phyloP scores from a whole-genome alignment of 2,888 invertebrate genomes.

The Tiliacea aurago region DNA sequence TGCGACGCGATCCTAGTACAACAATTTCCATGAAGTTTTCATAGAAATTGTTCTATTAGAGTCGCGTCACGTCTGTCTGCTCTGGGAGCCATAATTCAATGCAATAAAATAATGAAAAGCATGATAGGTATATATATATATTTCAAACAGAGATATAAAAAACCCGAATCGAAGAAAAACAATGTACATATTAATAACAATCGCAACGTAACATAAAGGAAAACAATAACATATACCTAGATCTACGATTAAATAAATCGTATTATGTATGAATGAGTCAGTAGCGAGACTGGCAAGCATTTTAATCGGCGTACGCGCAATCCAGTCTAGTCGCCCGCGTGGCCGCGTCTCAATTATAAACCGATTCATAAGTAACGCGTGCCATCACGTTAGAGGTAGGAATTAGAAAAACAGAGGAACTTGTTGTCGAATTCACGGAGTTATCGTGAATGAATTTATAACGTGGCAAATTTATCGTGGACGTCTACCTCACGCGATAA shows the following conservation, averaged over 20 bases:
- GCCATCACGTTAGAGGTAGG: not conserved
- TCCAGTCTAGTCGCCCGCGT: constrained; percentile 4
- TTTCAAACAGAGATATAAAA: not conserved
- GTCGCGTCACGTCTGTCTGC: no score
- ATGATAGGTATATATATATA: not conserved
- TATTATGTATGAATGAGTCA: constrained; percentile 27
- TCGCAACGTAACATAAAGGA: constrained; percentile 1
- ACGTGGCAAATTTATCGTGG: not conserved
- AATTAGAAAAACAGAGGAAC: constrained; percentile 17
- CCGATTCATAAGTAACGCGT: constrained; percentile 34
- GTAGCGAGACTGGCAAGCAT: not conserved
- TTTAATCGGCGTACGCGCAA: constrained; percentile 33
- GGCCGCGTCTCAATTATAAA: constrained; percentile 39
- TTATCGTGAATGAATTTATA: not conserved
- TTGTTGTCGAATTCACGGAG: not conserved
- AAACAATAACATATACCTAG: constrained; percentile 17
- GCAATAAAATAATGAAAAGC: not conserved
- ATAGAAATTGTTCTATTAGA: no score
- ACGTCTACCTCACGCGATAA: no score
- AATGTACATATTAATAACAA: constrained; percentile 1
- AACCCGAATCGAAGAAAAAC: not conserved
- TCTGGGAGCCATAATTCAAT: not conserved
- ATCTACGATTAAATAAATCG: constrained; percentile 2
- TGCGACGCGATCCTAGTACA: no score
- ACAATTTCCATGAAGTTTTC: no score